Base-by-base conservation (phyloP, 2,797 vertebrate species). In the Enteromius thamalakanensis region DNA sequence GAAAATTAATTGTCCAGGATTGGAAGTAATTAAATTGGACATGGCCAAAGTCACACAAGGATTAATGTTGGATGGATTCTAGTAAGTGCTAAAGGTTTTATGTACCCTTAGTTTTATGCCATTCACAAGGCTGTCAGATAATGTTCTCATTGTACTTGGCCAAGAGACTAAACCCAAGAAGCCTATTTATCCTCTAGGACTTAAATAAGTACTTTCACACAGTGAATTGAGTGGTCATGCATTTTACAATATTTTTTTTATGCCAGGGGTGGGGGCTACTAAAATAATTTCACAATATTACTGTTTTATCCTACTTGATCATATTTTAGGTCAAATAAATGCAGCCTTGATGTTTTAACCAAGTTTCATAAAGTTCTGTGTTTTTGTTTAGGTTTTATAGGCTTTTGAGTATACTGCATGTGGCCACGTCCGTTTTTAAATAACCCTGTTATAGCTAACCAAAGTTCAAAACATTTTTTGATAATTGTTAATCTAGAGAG, bases 81-180 rank as follows among this genome's bases (percentile, higher is more conserved):
- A 45, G 71, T 51, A 21, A 58, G 51, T 67, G 64, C 82, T 34
- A 82, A 86, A 78, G 60, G 62, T 80, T 76, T 82, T 84, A 82
- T 64, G 83, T 80, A 80, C 65, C 88, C 34, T 76, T 55, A 14
- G 65, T 17, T 76, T 83, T 69, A 67, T 77, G 6, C 1, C 84
- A 76, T 89, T 84, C 40, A 87, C 89, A 86, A 85, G 84, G 81
- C 87, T 80, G 84, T 84, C 86, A 75, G 89, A 90, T 84, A 89
- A 81, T 79, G 74, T 87, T 84, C 87, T 91, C 89, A 90, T 91
- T 90, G 85, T 91, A 88, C 85, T 92, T 92, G 92, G 91, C 90
- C 90, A 74, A 88, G 89, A 91, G 89, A 91, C 89, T 90, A 75
- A 87, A 90, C 85, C 87, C 91, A 91, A 91, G 92, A 92, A 80